Evolutionary conservation across 2,888 invertebrate genomes (phyloP).

Genomic region (Megamerina dolium): DNA sequence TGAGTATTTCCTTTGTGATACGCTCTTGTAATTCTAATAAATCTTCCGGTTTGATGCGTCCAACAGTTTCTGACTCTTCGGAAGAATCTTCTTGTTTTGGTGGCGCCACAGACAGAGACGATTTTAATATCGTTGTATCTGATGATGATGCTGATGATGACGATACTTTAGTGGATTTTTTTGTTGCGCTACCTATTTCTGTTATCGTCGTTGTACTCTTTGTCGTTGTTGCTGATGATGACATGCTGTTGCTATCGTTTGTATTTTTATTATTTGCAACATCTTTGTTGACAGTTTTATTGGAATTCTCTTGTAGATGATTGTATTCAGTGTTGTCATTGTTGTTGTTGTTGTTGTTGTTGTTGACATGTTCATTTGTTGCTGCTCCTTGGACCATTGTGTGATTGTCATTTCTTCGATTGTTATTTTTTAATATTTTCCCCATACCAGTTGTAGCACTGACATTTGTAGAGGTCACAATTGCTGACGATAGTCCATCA

Average conservation of each 20-base stretch:
- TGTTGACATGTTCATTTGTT: conserved; percentile 22
- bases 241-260: conserved; percentile 15
- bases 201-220: conserved; percentile 9
- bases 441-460: conserved; percentile 4
- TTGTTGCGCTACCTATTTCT: conserved; percentile 17
- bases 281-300: conserved; percentile 33
- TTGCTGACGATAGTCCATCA: conserved; percentile 13
- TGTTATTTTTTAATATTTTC: conserved; percentile 16
- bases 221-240: conserved; percentile 6
- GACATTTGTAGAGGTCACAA: conserved; percentile 6
- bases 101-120: conserved; percentile 24
- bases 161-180: conserved; percentile 2
- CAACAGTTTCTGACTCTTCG: conserved; percentile 18
- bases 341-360: conserved; percentile 12
- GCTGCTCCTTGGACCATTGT: too few relatives aligned
- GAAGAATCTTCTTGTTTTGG: conserved; percentile 22
- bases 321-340: too few relatives aligned
- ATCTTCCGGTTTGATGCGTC: conserved; percentile 43
- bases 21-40: conserved; percentile 48
- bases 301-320: conserved; percentile 25
- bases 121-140: conserved; percentile 9
- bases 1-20: conserved; percentile 49
- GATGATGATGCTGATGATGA: conserved; percentile 18
- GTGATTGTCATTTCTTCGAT: conserved; percentile 8
- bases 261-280: conserved; percentile 23